A percentile compares a stretch with the other conserved stretches of the same genome.
Conservation (phyloP, 2,113 vertebrate species). For the Ginglymostoma cirratum region DNA sequence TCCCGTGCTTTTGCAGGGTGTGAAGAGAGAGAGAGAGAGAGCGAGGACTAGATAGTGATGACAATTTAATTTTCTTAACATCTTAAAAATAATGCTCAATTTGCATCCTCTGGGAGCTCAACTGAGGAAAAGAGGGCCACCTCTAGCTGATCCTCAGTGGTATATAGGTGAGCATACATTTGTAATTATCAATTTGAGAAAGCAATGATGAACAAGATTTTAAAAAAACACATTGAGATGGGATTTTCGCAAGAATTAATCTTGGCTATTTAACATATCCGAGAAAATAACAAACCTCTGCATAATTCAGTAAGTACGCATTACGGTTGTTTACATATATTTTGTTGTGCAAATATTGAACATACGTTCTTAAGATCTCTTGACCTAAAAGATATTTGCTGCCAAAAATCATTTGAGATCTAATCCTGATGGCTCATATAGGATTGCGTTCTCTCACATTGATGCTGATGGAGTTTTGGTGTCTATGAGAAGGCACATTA, state of each 20-base stretch:
- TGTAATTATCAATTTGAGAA: background rate
- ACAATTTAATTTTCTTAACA: background rate
- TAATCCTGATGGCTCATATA: background rate
- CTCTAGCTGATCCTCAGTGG: background rate
- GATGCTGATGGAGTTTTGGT: background rate
- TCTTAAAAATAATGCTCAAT: background rate
- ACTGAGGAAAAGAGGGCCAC: background rate
- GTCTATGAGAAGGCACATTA: background rate
- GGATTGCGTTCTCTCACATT: background rate
- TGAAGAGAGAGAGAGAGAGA: background rate
- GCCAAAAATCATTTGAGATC: background rate
- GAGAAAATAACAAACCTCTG: background rate
- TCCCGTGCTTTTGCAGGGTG: background rate
- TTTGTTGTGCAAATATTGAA: background rate
- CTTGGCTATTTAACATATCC: background rate
- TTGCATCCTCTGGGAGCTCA: background rate
- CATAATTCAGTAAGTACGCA: background rate
- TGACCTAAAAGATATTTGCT: background rate
- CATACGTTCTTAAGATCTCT: background rate
- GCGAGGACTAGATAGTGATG: background rate
- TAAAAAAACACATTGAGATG: background rate
- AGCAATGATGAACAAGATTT: background rate
- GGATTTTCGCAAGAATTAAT: background rate
- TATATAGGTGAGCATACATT: background rate
- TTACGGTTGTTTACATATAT: background rate